Base-by-base conservation (phyloP, 2,113 vertebrate species). In the Tenebrosternarchus preto region DNA sequence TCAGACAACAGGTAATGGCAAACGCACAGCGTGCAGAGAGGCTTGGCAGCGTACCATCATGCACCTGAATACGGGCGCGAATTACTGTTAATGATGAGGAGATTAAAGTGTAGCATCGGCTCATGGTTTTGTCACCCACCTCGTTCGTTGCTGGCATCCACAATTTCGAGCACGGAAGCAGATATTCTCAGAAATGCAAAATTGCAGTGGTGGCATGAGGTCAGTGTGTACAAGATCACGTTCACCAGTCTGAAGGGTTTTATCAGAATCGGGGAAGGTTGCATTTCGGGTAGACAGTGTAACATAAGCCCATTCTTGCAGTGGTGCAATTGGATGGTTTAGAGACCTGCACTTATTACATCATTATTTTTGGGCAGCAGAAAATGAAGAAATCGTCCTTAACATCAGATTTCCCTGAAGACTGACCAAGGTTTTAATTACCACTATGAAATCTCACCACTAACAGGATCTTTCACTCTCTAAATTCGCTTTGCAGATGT, bases 51-150 rank as follows among this genome's bases (percentile, higher is more conserved):
- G 1, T 80, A 77, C 63, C 56, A 64, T 83, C 71, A 80, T 74
- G 29, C n/a, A 60, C 69, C 67, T 50, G 5, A 50, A 78, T 24
- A 74, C 46, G 73, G 76, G 66, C 46, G 77, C 19, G 53, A 43
- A 33, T 64, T 31, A 46, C 61, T 67, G 78, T 78, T 82, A 79
- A 46, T 63, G 79, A 27, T 73, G 70, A 64, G 61, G 53, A 2
- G 16, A 24, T 56, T 9, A 50, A 50, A 2, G 43, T 50, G 43
- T 12, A 50, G 43, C 11, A 50, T 50, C 12, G 8, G 3, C 43
- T 50, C 12, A 50, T 50, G 43, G n/a, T 50, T 15, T 12, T 50
- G 43, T 15, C 12, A 15, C n/a, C 43, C 12, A 15, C 43, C 11
- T 12, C 15, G 12, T 15, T 50, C 43, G 15, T 12, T 50, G 43